These are phyloP conservation scores for Trachymyrmex septentrionalis DNA, from an alignment of 1,140 invertebrate species.

Conservation along the genomic window DNA sequence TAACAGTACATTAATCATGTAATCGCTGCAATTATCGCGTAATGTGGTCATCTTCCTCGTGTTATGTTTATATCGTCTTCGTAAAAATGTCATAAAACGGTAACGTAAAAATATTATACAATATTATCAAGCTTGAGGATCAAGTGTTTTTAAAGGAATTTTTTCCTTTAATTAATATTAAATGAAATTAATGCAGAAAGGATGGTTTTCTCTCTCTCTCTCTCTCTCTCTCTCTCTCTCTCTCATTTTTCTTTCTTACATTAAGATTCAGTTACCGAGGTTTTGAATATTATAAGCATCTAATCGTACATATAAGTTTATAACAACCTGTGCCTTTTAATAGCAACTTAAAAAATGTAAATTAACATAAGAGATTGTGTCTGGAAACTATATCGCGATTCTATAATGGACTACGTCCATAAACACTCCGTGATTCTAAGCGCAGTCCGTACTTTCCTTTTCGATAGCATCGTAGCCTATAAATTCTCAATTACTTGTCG, in stretches of 20 bases:
- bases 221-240: too few relatives aligned
- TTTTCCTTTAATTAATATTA: not conserved
- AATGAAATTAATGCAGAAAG: not conserved
- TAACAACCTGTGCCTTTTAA: not conserved
- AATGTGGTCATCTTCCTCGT: not conserved
- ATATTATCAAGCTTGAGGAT: not conserved
- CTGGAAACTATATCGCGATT: not conserved
- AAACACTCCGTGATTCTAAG: conserved; percentile 21
- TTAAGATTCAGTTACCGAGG: not conserved
- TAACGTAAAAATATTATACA: not conserved
- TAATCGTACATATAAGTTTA: too few relatives aligned
- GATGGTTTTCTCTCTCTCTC: not conserved
- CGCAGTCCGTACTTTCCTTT: conserved; percentile 25
- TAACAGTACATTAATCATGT: not conserved
- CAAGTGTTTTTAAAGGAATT: not conserved
- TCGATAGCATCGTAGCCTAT: conserved; percentile 23
- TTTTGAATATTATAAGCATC: not conserved
- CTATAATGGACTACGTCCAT: not conserved
- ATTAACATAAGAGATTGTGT: not conserved
- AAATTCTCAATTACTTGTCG: conserved; percentile 38
- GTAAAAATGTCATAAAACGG: not conserved
- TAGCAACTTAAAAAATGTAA: not conserved
- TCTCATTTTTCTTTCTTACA: too few relatives aligned
- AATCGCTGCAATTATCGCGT: not conserved
- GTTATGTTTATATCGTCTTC: not conserved